A percentile compares a stretch with the other conserved stretches of the same genome.
Conservation (phyloP, 2,113 vertebrate genomes). For the Ameiurus melas region DNA sequence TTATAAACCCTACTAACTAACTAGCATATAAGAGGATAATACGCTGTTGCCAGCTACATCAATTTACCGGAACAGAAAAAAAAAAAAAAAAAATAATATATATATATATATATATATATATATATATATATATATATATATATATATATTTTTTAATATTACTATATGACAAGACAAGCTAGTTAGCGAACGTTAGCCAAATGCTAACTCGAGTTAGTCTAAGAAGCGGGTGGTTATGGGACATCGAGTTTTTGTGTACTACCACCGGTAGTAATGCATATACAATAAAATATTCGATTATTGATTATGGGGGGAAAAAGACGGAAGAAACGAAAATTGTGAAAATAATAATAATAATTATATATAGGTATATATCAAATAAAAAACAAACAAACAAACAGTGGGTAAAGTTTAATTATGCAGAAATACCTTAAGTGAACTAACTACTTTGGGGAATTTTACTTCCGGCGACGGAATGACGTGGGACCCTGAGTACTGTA, state of each 20-base stretch:
- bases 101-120: too few relatives aligned
- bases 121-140: too few relatives aligned
- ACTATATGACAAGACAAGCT: background rate
- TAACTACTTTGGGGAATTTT: too few relatives aligned
- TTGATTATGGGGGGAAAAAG: too few relatives aligned
- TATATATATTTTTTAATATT: too few relatives aligned
- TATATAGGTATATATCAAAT: background rate
- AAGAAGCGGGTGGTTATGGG: conserved; percentile 3
- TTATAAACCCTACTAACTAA: background rate
- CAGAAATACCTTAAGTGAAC: background rate
- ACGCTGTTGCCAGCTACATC: background rate
- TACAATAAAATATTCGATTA: background rate
- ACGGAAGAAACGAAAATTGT: background rate
- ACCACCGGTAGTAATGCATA: background rate
- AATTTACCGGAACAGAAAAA: too few relatives aligned
- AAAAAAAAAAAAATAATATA: too few relatives aligned
- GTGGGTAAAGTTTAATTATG: background rate
- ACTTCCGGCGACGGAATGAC: background rate
- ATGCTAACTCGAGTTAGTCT: background rate
- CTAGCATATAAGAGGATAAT: background rate
- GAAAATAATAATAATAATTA: too few relatives aligned
- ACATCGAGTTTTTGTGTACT: background rate
- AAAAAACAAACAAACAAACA: background rate
- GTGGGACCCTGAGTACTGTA: background rate
- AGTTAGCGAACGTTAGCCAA: background rate